Conservation (phyloP, 2,113 vertebrate species). For the Kobus ellipsiprymnus region DNA sequence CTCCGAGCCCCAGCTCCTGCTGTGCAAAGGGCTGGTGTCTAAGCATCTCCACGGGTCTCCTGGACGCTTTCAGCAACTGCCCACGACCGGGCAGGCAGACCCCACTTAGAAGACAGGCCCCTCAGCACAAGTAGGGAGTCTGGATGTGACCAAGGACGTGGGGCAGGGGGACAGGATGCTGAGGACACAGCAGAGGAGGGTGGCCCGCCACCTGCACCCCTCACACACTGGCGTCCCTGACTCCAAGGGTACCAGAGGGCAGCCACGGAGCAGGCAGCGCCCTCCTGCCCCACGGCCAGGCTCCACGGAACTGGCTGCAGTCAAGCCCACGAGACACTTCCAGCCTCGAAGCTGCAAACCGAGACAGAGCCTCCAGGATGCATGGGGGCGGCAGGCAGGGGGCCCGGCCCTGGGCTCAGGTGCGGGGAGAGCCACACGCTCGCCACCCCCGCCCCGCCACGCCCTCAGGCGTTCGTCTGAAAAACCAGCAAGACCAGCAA, state of each 20-base stretch:
- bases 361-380: not conserved
- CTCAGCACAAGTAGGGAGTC: not conserved
- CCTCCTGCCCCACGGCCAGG: not conserved
- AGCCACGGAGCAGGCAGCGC: not conserved
- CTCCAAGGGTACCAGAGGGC: not conserved
- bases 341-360: conserved; percentile 74
- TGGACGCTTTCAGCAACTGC: not conserved
- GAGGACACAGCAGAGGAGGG: not conserved
- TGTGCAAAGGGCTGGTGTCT: not conserved
- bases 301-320: not conserved
- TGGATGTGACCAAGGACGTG: fast-evolving
- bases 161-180: not conserved
- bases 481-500: conserved; percentile 77
- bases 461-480: conserved; percentile 74
- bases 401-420: not conserved
- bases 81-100: fast-evolving
- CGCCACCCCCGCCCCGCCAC: conserved; percentile 38
- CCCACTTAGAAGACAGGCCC: too few relatives aligned
- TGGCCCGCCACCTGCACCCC: not conserved
- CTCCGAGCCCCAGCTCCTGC: not conserved
- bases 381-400: not conserved
- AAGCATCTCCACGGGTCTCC: not conserved
- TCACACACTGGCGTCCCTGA: fast-evolving
- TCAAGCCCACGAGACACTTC: not conserved
- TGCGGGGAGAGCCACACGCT: conserved; percentile 58